These are phyloP conservation scores for Spialia ferax DNA, from an alignment of 2,888 invertebrate species.

Conservation along the genomic window DNA sequence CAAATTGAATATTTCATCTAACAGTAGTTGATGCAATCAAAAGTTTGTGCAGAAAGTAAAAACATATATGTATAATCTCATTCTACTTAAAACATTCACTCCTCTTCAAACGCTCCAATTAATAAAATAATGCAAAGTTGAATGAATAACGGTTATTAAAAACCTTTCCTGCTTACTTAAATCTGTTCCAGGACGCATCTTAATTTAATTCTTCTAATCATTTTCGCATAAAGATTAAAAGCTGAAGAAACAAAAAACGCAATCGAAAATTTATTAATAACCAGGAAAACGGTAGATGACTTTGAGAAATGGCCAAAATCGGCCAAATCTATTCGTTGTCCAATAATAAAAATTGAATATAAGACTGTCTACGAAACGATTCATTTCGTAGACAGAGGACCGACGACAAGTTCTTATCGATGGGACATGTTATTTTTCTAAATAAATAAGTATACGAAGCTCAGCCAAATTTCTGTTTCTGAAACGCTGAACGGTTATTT, in stretches of 20 bases:
- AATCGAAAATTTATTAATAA: constrained; percentile 8
- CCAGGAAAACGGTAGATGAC: background rate
- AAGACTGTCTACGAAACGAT: constrained; percentile 72
- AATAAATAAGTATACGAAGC: background rate
- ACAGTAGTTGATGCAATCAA: too few species aligned
- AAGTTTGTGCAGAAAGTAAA: too few species aligned
- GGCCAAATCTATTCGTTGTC: too few species aligned
- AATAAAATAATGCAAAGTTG: too few species aligned
- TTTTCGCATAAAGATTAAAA: background rate
- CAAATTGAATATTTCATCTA: too few species aligned
- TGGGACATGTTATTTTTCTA: constrained; percentile 79
- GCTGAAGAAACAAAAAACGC: background rate
- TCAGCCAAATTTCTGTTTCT: background rate
- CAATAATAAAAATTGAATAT: constrained; percentile 69
- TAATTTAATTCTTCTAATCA: background rate
- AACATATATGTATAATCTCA: too few species aligned
- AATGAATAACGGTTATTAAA: too few species aligned
- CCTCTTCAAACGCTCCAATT: too few species aligned
- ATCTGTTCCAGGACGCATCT: background rate
- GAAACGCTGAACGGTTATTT: background rate
- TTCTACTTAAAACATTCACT: too few species aligned
- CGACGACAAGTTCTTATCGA: constrained; percentile 81
- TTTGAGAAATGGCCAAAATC: background rate
- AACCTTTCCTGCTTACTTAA: background rate
- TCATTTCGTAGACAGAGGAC: constrained; percentile 72